Conservation (phyloP, 2,113 vertebrate genomes). For the Odontesthes bonariensis region DNA sequence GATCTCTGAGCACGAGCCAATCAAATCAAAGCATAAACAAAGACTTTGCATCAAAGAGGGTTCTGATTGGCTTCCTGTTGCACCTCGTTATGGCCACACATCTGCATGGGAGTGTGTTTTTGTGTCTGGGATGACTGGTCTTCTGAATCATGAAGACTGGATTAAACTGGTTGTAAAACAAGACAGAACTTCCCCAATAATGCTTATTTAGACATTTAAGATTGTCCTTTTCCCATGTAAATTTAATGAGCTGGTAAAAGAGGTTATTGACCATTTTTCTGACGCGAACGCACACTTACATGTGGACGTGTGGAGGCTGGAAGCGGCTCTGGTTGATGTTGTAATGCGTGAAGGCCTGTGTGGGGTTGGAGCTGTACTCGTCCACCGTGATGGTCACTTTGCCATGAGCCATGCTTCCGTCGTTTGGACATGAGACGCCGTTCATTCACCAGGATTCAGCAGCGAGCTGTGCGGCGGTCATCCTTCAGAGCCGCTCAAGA, state of each 20-base stretch:
- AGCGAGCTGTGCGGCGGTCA: constrained; percentile 83
- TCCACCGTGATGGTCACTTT: constrained; percentile 98
- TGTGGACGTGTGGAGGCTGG: constrained; percentile 97
- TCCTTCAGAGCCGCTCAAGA: constrained; percentile 84
- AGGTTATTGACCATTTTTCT: background rate
- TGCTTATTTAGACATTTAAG: no score
- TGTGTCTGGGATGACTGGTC: no score
- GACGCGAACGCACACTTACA: constrained; percentile 84
- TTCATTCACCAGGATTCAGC: constrained; percentile 90
- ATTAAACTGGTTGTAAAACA: background rate
- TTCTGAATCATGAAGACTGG: no score
- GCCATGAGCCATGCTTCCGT: constrained; percentile 97
- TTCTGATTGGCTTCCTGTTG: constrained; percentile 31
- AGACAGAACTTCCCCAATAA: background rate
- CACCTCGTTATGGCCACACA: background rate
- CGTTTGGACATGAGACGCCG: constrained; percentile 90
- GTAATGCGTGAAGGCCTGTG: constrained; percentile 98
- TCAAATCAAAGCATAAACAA: constrained; percentile 46
- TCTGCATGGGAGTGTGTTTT: background rate
- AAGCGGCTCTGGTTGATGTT: constrained; percentile 99
- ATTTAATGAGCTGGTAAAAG: background rate
- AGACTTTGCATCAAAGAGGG: constrained; percentile 29
- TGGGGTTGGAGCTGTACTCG: constrained; percentile 99
- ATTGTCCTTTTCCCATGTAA: background rate
- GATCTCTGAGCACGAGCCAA: constrained; percentile 19